These are phyloP conservation scores for Microctenopoma stevenorrisi DNA, from an alignment of 2,797 vertebrate species.

Conservation along the genomic window DNA sequence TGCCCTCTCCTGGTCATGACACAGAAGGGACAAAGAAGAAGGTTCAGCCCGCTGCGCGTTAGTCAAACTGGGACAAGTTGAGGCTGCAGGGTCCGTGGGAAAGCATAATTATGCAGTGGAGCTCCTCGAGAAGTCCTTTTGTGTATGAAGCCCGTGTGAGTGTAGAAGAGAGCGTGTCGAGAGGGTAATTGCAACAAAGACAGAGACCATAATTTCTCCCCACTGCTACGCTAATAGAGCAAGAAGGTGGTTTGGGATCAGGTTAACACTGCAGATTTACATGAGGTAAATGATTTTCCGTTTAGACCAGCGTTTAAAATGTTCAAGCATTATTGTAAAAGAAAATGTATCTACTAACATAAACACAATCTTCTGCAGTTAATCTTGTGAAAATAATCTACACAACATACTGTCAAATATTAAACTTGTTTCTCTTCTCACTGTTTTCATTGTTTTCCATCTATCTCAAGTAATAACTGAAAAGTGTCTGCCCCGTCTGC, in stretches of 20 bases:
- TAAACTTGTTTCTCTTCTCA: slow-evolving; percentile 10
- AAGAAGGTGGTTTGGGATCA: slow-evolving; percentile 68
- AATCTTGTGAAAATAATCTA: neutral
- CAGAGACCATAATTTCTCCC: slow-evolving; percentile 82
- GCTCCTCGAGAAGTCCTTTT: slow-evolving; percentile 79
- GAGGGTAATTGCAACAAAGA: slow-evolving; percentile 85
- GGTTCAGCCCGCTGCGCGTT: slow-evolving; percentile 47
- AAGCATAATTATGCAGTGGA: slow-evolving; percentile 63
- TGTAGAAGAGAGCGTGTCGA: slow-evolving; percentile 66
- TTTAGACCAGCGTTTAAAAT: neutral
- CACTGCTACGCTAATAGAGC: slow-evolving; percentile 78
- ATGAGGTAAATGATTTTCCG: slow-evolving; percentile 21
- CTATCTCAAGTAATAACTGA: slow-evolving; percentile 7
- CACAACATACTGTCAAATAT: slow-evolving; percentile 1
- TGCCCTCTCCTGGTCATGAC: slow-evolving; percentile 21
- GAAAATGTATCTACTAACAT: neutral
- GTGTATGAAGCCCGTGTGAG: slow-evolving; percentile 47
- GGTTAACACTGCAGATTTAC: slow-evolving; percentile 63
- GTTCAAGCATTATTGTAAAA: neutral
- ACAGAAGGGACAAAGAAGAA: slow-evolving; percentile 44
- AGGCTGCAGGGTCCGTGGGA: slow-evolving; percentile 61
- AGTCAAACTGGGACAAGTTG: slow-evolving; percentile 71
- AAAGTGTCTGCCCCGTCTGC: neutral
- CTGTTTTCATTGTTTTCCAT: slow-evolving; percentile 12
- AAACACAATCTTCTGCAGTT: neutral